Base-by-base conservation (phyloP, 2,888 invertebrate genomes). In the Tetheella fluctuosa region DNA sequence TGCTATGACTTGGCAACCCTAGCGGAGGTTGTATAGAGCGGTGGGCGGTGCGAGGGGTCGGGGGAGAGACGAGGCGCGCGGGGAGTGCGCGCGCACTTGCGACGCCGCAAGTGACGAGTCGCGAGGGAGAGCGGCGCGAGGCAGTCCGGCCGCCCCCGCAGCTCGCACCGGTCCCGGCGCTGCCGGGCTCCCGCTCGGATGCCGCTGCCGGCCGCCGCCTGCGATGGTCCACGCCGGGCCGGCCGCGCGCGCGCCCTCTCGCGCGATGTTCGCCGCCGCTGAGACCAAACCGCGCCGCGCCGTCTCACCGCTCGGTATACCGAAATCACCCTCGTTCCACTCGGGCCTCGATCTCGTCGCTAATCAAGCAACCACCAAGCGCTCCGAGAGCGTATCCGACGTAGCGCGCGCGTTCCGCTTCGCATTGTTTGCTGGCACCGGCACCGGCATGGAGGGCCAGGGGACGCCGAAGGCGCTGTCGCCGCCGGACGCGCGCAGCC, bases 301-400 rank as follows among this genome's bases (percentile, higher is more conserved):
- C 84, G 93, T 94, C 84, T 94, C 94, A 81, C 94, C 94, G 76
- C 93, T 95, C 86, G 96, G 97, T 71, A 96, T 97, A 83, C 97
- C 97, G 74, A 97, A 97, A 90, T 97, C 97, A 79, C 97, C 97
- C 71, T 97, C 97, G 84, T 97, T 97, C 90, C 97, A 97, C 90
- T 96, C 97, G 89, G 97, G 97, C 62, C 94, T 97, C 74, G 97
- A 97, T 86, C 94, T 96, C 80, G 96, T 96, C 77, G 96, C 96
- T 64, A 95, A 94, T 73, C 95, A 94, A 74, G 76, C 85, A 70
- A 73, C 82, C 88, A 77, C 88, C 85, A 87, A 94, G 85, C 89
- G 90, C 65, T 86, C 89, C 63, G 90, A 89, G 81, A 90, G 89
- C 74, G 90, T 90, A 59, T 87, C 92, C 64, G 91, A 91, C 90